Base-by-base conservation (phyloP, 2,797 vertebrate genomes). In the Microctenopoma lineatum region DNA sequence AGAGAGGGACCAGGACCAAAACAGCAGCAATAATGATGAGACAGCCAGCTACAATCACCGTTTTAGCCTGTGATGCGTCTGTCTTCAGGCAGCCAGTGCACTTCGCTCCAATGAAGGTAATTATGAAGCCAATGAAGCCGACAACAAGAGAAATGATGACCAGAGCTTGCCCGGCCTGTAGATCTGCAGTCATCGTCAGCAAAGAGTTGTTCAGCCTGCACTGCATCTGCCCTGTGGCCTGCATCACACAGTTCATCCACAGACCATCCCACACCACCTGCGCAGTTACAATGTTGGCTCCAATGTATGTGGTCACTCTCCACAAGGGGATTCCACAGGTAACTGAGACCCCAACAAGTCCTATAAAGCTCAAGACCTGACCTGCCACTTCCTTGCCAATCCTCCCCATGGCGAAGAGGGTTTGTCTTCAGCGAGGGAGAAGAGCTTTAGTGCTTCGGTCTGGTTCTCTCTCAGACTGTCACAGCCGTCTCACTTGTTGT, bases 231-330 rank as follows among this genome's bases (percentile, higher is more conserved):
- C 94, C 94, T 0, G 94, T 95, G 66, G 88, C 89, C 89, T 95
- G 94, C 91, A 92, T 94, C 34, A 95, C 83, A 5, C 94, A 95
- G 75, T 92, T 93, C 94, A 95, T 95, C 94, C 94, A 95, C 82
- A 95, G 81, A 1, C 94, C 94, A 0, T 95, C 94, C 94, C 94
- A 95, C 0, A 95, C 27, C 0, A 91, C 59, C 86, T 95, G 94
- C 0, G 87, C 94, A 0, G 94, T 87, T 56, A 94, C 92, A 1
- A 95, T 94, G 89, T 95, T 95, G 84, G 93, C 92, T 0, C 94
- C 94, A 0, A 95, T 87, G 83, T 29, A 95, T 12, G 75, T 21
- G 1, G 94, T 95, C 38, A 92, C 90, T 1, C 93, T 87, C 94
- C 94, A 95, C 92, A 95, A 89, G 45, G 94, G 94, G 51, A 94